phyloP scores from a whole-genome alignment of 2,797 vertebrate genomes.

The Percopsis omiscomaycus region DNA sequence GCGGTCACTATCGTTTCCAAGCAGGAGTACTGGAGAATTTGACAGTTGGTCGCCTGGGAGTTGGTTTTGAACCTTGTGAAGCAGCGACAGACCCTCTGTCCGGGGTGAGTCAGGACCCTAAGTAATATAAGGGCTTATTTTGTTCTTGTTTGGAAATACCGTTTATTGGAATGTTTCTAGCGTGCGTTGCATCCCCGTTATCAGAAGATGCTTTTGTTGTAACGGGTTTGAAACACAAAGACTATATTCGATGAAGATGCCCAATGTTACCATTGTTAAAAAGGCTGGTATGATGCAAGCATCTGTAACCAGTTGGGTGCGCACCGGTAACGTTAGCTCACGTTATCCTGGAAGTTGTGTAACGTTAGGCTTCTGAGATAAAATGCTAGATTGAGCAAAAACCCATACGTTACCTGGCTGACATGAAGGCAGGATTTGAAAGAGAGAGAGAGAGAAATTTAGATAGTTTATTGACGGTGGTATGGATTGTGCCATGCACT shows the following conservation, averaged over 20 bases:
- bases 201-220: too few species aligned
- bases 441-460: background rate
- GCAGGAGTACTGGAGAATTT: background rate
- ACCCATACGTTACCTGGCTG: background rate
- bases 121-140: background rate
- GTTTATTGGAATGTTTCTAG: too few species aligned
- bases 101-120: conserved; percentile 32
- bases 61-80: conserved; percentile 14
- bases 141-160: too few species aligned
- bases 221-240: too few species aligned
- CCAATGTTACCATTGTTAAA: too few species aligned
- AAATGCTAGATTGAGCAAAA: too few species aligned
- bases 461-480: conserved; percentile 23
- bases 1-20: conserved; percentile 23
- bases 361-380: too few species aligned
- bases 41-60: conserved; percentile 19
- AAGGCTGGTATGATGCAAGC: background rate
- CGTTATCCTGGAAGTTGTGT: too few species aligned
- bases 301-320: background rate
- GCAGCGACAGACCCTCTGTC: conserved; percentile 21
- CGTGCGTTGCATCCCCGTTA: too few species aligned
- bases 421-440: background rate
- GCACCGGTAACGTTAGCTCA: too few species aligned
- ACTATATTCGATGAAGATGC: too few species aligned
- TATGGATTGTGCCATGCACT: conserved; percentile 5